These are phyloP conservation scores for Galeruca laticollis DNA, from an alignment of 2,888 invertebrate genomes.

Conservation along the genomic window DNA sequence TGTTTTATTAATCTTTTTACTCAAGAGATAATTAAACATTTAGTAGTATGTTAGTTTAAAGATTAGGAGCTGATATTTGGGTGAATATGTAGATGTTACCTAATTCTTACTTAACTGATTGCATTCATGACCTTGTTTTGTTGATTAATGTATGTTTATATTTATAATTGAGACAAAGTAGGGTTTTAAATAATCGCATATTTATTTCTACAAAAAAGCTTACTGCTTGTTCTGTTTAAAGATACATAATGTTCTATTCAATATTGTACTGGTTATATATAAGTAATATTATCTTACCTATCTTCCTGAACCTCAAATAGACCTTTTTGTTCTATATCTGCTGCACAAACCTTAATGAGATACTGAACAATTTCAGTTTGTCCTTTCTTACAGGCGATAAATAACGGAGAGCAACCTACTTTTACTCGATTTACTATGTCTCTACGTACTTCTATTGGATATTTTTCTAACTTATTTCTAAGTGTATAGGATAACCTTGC, in stretches of 20 bases:
- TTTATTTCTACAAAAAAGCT: neutral
- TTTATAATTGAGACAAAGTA: too few species aligned
- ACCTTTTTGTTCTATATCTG: slow-evolving; percentile 88
- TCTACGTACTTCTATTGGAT: slow-evolving; percentile 73
- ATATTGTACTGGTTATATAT: neutral
- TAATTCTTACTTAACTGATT: too few species aligned
- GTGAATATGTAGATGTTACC: too few species aligned
- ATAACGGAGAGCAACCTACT: slow-evolving; percentile 86
- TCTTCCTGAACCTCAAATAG: slow-evolving; percentile 88
- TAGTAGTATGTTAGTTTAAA: too few species aligned
- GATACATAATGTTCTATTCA: neutral
- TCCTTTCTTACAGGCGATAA: slow-evolving; percentile 83
- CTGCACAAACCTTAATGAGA: slow-evolving; percentile 83
- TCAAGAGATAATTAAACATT: neutral
- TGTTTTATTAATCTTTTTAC: too few species aligned
- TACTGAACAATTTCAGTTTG: slow-evolving; percentile 88
- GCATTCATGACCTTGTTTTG: too few species aligned
- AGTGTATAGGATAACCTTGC: slow-evolving; percentile 73
- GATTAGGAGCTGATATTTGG: too few species aligned
- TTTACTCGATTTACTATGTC: slow-evolving; percentile 77
- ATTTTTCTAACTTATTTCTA: slow-evolving; percentile 70
- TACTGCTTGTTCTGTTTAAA: neutral
- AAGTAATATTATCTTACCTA: slow-evolving; percentile 62
- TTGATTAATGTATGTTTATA: too few species aligned
- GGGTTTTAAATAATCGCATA: neutral